Percentiles rank a stretch among this genome's conserved stretches.
Evolutionary conservation across 2,888 invertebrate genomes (phyloP).

Genomic region (Caenorhabditis doughertyi): DNA sequence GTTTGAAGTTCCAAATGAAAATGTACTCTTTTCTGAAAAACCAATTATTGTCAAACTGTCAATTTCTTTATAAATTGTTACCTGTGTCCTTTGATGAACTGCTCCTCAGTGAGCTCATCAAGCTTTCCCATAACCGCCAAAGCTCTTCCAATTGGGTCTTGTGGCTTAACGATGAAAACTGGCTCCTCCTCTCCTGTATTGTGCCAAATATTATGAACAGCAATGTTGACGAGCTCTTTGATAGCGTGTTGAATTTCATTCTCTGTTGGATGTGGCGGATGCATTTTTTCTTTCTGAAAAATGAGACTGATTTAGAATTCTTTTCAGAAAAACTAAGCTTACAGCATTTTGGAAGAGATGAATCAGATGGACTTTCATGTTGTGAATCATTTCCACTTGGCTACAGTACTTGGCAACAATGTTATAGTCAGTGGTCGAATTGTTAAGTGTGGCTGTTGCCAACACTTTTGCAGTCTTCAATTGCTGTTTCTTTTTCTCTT

Average conservation of each 20-base stretch:
- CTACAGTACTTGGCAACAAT: conserved; percentile 35
- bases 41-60: background rate
- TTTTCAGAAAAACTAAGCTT: background rate
- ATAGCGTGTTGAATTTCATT: conserved; percentile 1
- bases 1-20: conserved; percentile 73
- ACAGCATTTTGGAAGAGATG: conserved; percentile 46
- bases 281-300: conserved; percentile 43
- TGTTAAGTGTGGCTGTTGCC: conserved; percentile 29
- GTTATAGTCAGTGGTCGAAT: conserved; percentile 10
- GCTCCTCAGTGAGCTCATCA: conserved; percentile 27
- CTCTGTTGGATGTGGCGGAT: conserved; percentile 24
- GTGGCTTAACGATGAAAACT: conserved; percentile 37
- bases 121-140: conserved; percentile 39
- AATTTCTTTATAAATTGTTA: background rate
- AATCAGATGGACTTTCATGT: conserved; percentile 29
- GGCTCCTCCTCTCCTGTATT: background rate
- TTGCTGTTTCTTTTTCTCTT: conserved; percentile 28
- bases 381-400: conserved; percentile 49
- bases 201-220: conserved; percentile 22
- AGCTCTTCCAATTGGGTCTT: conserved; percentile 55
- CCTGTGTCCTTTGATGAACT: conserved; percentile 23
- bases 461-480: conserved; percentile 10
- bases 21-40: conserved; percentile 69
- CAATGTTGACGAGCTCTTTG: conserved; percentile 29
- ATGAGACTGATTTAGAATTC: background rate